Evolutionary conservation across 1,140 invertebrate genomes (phyloP), one percentile per base, ranked within the genome.

Genomic region (Lethrus apterus): DNA sequence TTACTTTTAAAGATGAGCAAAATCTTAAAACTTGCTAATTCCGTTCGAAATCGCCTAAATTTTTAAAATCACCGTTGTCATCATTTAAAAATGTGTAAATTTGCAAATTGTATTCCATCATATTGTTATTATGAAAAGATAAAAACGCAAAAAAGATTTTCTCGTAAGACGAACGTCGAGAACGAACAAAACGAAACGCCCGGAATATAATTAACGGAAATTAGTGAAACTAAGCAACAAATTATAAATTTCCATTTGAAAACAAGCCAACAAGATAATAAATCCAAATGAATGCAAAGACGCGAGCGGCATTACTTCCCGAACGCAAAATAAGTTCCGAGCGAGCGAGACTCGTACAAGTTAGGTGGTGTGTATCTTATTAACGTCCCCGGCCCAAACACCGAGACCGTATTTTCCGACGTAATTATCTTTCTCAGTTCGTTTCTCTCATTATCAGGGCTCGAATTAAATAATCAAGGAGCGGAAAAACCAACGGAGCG

Each of bases 371-470:
- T 40, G 24, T 21, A n/a, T n/a, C n/a, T 40, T 40, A 40, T 40
- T 40, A 40, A n/a, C n/a, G 36, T 40, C 24, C 36, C 17, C 24
- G 11, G 40, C 40, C n/a, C n/a, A 42, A 42, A 42, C 26, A 30
- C n/a, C 38, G 29, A 42, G 41, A 51, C 51, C 58, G 58, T 60
- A 60, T 60, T 60, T 60, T 56, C 58, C 36, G 55, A 56, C 55
- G 54, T 60, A 60, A 60, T 60, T 60, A 60, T 60, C 58, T 60
- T 60, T 60, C 58, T 57, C 58, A 54, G 58, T 60, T 60, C 58
- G 58, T 60, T 60, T 60, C 58, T 55, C 55, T 57, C 58, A 58
- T 58, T 58, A 60, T 58, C 55, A 52, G 47, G 51, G 50, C 44
- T 43, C 51, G 55, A 60, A 60, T 60, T 60, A 60, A 60, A 60